Evolutionary conservation across 2,113 vertebrate genomes (phyloP), one percentile per base, ranked within the genome.

Genomic region (Muntiacus muntjak): DNA sequence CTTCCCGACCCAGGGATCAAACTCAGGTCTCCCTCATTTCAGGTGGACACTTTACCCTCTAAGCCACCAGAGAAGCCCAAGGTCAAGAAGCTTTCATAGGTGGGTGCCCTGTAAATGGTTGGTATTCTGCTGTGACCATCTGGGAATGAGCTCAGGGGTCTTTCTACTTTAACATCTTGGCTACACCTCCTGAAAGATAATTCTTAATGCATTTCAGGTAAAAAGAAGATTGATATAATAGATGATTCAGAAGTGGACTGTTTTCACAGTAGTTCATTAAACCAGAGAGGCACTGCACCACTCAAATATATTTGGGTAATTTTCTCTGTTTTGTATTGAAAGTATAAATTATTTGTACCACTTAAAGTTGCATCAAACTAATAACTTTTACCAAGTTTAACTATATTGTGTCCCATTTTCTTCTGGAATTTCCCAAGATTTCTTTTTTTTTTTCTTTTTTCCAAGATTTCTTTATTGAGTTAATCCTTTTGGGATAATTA

Each of bases 1-100:
- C 30, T 64, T 64, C 33, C 15, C 0, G 0, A n/a, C 1, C 15
- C 15, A 64, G 15, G 30, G 7, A 64, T 64, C 0, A 7, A 64
- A 33, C 15, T 64, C 7, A 0, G 15, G 15, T 64, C 62, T 64
- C 30, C 62, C 15, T 17, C 62, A 64, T 17, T 64, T 33, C 7
- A 64, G 30, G 30, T 4, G 3, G 62, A 64, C 0, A 7, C 30
- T 64, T 64, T 64, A 64, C 17, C 14, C 15, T 9, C 30, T 64
- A 9, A 17, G 15, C 15, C 62, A 64, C 30, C 30, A n/a, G 62
- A 30, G 30, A 64, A n/a, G 30, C 62, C 62, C 62, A 64, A 64
- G 3, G 30, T 30, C 62, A n/a, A 64, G 62, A 64, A 33, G 15
- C 16, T 64, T 9, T 64, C 62, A 17, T 64, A 64, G 6, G 30